phyloP scores from a whole-genome alignment of 1,140 invertebrate genomes.

The Luehdorfia chinensis region DNA sequence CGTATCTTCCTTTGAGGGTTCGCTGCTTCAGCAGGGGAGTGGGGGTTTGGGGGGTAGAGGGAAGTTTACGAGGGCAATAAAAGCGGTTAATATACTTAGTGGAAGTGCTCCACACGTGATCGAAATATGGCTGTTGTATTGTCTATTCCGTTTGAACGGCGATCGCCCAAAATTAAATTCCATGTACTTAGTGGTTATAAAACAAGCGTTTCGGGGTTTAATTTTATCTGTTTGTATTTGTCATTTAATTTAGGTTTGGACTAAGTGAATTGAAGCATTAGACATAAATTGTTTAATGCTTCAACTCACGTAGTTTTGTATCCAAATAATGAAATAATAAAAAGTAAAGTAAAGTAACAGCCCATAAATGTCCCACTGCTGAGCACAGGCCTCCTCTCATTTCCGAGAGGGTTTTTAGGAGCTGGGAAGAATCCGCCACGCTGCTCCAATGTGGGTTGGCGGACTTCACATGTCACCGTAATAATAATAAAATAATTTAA shows the following conservation, averaged over 20 bases:
- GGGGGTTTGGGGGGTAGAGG: not conserved
- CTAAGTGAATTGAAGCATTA: not conserved
- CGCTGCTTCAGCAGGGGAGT: not conserved
- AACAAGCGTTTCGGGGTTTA: not conserved
- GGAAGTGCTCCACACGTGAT: conserved; percentile 15
- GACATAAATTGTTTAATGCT: no score
- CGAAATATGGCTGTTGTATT: conserved; percentile 13
- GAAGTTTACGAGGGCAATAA: conserved; percentile 10
- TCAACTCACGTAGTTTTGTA: not conserved
- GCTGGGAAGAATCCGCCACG: no score
- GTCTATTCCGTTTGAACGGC: conserved; percentile 4
- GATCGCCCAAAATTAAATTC: not conserved
- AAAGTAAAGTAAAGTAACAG: no score
- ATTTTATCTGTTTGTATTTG: not conserved
- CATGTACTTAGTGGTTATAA: not conserved
- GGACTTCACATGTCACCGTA: no score
- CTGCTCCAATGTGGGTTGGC: no score
- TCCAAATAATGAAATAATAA: not conserved
- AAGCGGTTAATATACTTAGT: conserved; percentile 16
- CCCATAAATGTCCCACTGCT: no score
- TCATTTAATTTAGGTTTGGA: not conserved
- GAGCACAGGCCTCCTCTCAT: no score
- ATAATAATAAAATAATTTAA: no score
- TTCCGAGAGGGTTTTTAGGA: no score
- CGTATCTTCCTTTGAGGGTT: not conserved